Evolutionary conservation across 30 jellyfish, hydroid and myxozoan species (phyloP).

Genomic region (Haliclystus octoradiatus): DNA sequence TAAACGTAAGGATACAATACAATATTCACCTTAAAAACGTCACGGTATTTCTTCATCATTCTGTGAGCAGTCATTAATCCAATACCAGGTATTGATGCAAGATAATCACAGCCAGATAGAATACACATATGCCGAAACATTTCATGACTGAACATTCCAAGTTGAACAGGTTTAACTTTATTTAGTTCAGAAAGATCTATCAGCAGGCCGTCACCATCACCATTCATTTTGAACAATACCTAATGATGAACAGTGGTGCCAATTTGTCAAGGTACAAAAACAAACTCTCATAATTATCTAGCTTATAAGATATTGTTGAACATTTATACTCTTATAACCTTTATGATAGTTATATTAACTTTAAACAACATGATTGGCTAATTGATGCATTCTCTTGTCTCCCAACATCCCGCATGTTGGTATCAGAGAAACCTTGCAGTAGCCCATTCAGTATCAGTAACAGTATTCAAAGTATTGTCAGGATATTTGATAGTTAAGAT

Average conservation of each 20-base stretch:
- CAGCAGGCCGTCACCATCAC: constrained; percentile 87
- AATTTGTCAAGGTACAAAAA: too few species aligned
- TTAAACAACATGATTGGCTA: too few species aligned
- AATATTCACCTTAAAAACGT: constrained; percentile 54
- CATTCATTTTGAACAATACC: constrained; percentile 83
- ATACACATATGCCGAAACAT: constrained; percentile 94
- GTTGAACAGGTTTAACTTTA: constrained; percentile 66
- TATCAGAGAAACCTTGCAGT: too few species aligned
- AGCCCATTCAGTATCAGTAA: too few species aligned
- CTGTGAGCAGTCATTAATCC: constrained; percentile 84
- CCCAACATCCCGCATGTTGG: too few species aligned
- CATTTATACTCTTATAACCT: too few species aligned
- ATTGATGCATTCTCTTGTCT: too few species aligned
- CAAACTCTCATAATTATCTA: too few species aligned
- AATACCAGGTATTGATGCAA: constrained; percentile 89
- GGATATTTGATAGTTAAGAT: too few species aligned
- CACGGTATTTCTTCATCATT: constrained; percentile 38
- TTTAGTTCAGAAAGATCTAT: constrained; percentile 68
- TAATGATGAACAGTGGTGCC: neutral
- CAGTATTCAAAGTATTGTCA: too few species aligned
- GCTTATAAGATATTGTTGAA: too few species aligned
- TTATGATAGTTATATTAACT: too few species aligned
- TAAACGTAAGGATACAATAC: neutral
- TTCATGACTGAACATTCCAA: constrained; percentile 70
- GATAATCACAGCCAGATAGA: constrained; percentile 98